Evolutionary conservation across 2,888 invertebrate genomes (phyloP).

Genomic region (Ypsolopha sequella): DNA sequence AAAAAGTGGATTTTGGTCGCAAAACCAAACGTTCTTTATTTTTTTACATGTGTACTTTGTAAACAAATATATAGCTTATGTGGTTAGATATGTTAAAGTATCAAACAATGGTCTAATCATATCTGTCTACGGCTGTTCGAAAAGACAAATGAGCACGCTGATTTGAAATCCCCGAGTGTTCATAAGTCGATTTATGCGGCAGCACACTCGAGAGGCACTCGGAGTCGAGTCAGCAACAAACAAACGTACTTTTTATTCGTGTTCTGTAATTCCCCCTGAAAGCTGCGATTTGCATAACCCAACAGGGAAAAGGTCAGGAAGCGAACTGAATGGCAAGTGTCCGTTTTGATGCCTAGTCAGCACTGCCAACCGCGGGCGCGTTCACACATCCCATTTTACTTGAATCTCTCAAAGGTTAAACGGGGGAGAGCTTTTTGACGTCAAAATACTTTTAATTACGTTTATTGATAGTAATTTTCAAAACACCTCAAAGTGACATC

Average conservation of each 20-base stretch:
- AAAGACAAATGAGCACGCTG: background rate
- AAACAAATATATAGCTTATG: too few species aligned
- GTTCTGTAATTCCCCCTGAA: slow-evolving; percentile 56
- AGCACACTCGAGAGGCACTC: slow-evolving; percentile 35
- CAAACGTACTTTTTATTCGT: slow-evolving; percentile 67
- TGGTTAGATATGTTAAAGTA: too few species aligned
- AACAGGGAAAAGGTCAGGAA: slow-evolving; percentile 68
- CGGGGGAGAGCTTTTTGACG: too few species aligned
- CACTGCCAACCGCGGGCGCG: slow-evolving; percentile 33
- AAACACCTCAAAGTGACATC: too few species aligned
- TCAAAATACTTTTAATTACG: too few species aligned
- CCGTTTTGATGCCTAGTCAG: slow-evolving; percentile 61
- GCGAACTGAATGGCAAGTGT: slow-evolving; percentile 67
- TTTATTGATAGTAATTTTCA: too few species aligned
- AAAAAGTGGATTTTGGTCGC: too few species aligned
- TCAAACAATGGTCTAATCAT: background rate
- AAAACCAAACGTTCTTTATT: too few species aligned
- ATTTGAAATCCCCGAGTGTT: background rate
- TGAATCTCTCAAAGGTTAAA: background rate
- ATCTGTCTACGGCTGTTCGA: background rate
- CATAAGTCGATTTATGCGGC: slow-evolving; percentile 47
- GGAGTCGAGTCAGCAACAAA: slow-evolving; percentile 60
- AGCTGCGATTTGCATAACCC: slow-evolving; percentile 64
- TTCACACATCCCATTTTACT: slow-evolving; percentile 24
- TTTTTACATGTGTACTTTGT: too few species aligned